Evolutionary conservation across 2,797 vertebrate genomes (phyloP), one percentile per base, ranked within the genome.

Genomic region (Xenentodon cancila): DNA sequence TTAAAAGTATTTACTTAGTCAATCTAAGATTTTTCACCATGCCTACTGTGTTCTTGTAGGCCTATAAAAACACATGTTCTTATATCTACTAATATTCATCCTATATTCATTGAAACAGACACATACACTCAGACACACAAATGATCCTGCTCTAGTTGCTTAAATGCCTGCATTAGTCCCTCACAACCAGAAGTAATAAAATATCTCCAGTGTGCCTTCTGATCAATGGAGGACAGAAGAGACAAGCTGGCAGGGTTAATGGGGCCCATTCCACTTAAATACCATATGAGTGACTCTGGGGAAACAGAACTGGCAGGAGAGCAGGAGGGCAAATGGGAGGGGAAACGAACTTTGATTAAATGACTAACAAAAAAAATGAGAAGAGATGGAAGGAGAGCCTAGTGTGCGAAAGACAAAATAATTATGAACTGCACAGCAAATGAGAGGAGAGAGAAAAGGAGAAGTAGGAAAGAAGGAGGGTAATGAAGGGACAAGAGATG

Each of bases 181-280:
- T 67, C 78, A 75, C 85, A 84, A 84, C 71, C 79, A 87, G 82
- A 73, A 82, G 95, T 95, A 96, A 96, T 95, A 93, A 95, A 96
- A 95, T 96, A 93, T 92, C 93, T 90, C 88, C 89, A 91, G 89
- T 93, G 93, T 93, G 88, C 93, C 93, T 95, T 94, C 92, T 95
- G 94, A 96, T 96, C 95, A 95, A 93, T 95, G 94, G 91, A 94
- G 92, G 88, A 91, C 89, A 89, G 86, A 91, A 81, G 92, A 87
- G 78, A 80, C 86, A 92, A 93, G 93, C 93, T 94, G 91, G 90
- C 92, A 4, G 88, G 87, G 93, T 93, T 95, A 95, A 96, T 95
- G 94, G 94, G 91, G 87, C 80, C 88, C 89, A 87, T 86, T 92
- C 88, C 84, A 89, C 89, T 92, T 92, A 91, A 96, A 94, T 84